Conservation (phyloP, 2,797 vertebrate genomes). For the Pteronotus mesoamericanus region DNA sequence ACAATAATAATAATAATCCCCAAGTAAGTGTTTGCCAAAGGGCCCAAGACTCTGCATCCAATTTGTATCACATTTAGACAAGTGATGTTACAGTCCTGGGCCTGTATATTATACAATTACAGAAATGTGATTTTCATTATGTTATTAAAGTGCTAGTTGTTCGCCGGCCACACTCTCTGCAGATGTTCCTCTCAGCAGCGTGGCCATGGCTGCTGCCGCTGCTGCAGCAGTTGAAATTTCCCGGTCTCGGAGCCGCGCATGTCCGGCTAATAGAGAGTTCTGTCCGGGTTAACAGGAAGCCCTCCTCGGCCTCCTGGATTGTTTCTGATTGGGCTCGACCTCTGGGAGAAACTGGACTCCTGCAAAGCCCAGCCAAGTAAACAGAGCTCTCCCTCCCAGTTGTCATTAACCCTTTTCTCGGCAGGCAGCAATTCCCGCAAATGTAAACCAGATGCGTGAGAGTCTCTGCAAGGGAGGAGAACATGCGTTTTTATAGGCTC, state of each 20-base stretch:
- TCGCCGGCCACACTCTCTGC: slow-evolving; percentile 46
- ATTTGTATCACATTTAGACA: slow-evolving; percentile 67
- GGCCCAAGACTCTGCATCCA: slow-evolving; percentile 59
- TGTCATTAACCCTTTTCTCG: slow-evolving; percentile 63
- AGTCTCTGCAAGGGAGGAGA: neutral
- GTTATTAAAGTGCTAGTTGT: slow-evolving; percentile 59
- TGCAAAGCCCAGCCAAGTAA: slow-evolving; percentile 49
- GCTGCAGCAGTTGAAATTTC: neutral
- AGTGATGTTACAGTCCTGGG: slow-evolving; percentile 62
- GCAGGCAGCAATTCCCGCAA: neutral
- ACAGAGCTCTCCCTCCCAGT: neutral
- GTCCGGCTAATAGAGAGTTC: slow-evolving; percentile 22
- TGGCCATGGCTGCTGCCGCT: neutral
- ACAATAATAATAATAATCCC: neutral
- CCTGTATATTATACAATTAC: slow-evolving; percentile 49
- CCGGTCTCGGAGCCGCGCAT: neutral
- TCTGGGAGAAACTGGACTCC: slow-evolving; percentile 41
- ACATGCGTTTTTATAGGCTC: neutral
- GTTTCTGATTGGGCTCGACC: slow-evolving; percentile 49
- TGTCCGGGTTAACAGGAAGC: neutral
- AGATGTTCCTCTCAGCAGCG: slow-evolving; percentile 44
- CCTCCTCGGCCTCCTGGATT: neutral
- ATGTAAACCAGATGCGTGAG: slow-evolving; percentile 56
- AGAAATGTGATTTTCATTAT: slow-evolving; percentile 72
- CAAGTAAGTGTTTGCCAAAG: neutral